These are phyloP conservation scores for Eristalis intricaria DNA, from an alignment of 2,888 invertebrate species.

Conservation along the genomic window DNA sequence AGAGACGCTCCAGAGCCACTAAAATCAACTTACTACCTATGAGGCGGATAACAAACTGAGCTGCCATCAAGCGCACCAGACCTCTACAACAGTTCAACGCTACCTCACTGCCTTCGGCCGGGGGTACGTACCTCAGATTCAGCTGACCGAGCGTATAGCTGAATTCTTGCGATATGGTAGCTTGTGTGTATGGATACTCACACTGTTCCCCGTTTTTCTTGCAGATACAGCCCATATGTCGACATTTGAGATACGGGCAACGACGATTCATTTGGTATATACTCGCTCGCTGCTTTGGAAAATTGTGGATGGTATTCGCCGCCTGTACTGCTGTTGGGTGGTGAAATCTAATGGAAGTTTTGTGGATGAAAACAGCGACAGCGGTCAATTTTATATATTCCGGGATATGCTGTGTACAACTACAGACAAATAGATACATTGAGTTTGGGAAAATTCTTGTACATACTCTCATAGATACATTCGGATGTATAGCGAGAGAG, in stretches of 20 bases:
- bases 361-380: slow-evolving; percentile 32
- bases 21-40: slow-evolving; percentile 56
- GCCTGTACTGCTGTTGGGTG: slow-evolving; percentile 43
- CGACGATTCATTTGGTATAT: slow-evolving; percentile 42
- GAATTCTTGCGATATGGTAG: slow-evolving; percentile 40
- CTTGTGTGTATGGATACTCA: slow-evolving; percentile 21
- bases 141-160: slow-evolving; percentile 50
- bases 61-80: slow-evolving; percentile 63
- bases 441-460: slow-evolving; percentile 43
- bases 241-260: slow-evolving; percentile 19
- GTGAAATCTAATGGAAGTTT: slow-evolving; percentile 49
- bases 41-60: slow-evolving; percentile 67
- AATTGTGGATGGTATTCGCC: slow-evolving; percentile 67
- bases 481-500: slow-evolving; percentile 10
- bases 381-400: slow-evolving; percentile 63
- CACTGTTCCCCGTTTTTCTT: slow-evolving; percentile 26
- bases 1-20: slow-evolving; percentile 13
- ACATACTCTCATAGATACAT: neutral
- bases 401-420: slow-evolving; percentile 6
- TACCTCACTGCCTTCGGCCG: slow-evolving; percentile 33
- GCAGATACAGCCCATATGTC: slow-evolving; percentile 63
- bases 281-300: slow-evolving; percentile 25
- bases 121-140: slow-evolving; percentile 65
- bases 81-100: slow-evolving; percentile 63
- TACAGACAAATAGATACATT: neutral